Percentiles rank a stretch among this genome's conserved stretches.
Conservation (phyloP, 2,888 invertebrate species). For the Hydraecia micacea region DNA sequence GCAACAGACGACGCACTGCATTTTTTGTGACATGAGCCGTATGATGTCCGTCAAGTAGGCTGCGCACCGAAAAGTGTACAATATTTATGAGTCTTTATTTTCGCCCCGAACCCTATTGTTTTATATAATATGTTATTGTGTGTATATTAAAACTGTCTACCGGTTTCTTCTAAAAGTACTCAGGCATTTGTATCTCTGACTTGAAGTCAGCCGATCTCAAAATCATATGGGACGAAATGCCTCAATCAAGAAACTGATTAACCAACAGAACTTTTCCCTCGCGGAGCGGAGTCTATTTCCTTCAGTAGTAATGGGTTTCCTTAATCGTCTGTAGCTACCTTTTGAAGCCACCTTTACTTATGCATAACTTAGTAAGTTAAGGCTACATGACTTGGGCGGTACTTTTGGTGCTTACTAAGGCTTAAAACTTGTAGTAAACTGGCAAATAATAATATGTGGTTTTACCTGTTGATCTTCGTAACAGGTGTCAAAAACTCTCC, state of each 20-base stretch:
- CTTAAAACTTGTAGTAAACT: not conserved
- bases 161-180: not conserved
- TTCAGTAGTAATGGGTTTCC: slow-evolving; percentile 45
- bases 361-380: slow-evolving; percentile 8
- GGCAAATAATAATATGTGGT: not conserved
- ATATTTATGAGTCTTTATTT: not conserved
- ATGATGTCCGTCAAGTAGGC: not conserved
- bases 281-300: slow-evolving; percentile 43
- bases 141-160: no score
- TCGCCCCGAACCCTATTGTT: not conserved
- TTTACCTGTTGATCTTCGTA: not conserved
- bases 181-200: not conserved
- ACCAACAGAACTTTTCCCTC: slow-evolving; percentile 34
- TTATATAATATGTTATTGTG: no score
- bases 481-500: not conserved
- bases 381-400: slow-evolving; percentile 2
- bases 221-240: not conserved
- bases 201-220: not conserved
- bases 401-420: not conserved
- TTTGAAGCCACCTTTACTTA: slow-evolving; percentile 11
- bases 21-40: not conserved
- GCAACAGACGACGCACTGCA: not conserved
- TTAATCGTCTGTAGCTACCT: slow-evolving; percentile 16
- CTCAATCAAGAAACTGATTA: slow-evolving; percentile 19
- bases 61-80: not conserved